Evolutionary conservation across 2,888 invertebrate genomes (phyloP).

Genomic region (Deladenus siricidicola): DNA sequence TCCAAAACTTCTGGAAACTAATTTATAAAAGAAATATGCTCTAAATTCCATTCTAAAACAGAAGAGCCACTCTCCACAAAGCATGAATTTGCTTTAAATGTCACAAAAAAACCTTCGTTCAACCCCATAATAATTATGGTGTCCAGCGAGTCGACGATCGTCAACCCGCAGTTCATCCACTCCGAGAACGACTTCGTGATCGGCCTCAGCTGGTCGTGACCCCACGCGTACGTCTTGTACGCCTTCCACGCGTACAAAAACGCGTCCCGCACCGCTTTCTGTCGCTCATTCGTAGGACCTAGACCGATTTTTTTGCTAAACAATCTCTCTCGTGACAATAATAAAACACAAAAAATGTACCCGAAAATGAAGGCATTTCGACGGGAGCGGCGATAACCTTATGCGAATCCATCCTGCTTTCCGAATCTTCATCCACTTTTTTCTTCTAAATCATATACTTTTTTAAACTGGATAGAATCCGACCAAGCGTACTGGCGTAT

Average conservation of each 20-base stretch:
- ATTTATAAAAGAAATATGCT: no score
- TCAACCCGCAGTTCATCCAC: conserved; percentile 94
- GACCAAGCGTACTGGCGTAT: no score
- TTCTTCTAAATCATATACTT: no score
- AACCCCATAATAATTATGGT: conserved; percentile 93
- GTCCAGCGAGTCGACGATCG: conserved; percentile 86
- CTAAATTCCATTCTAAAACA: neutral
- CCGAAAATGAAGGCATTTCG: no score
- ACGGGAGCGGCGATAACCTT: no score
- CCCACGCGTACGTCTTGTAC: conserved; percentile 90
- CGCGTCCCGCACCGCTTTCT: conserved; percentile 75
- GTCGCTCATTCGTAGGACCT: conserved; percentile 72
- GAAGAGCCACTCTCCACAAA: neutral
- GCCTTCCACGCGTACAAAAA: conserved; percentile 77
- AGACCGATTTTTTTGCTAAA: neutral
- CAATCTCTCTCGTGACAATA: conserved; percentile 11
- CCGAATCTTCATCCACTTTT: no score
- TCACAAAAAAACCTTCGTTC: conserved; percentile 63
- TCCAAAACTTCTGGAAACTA: no score
- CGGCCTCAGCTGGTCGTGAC: conserved; percentile 83
- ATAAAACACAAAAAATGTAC: no score
- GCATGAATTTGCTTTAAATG: neutral
- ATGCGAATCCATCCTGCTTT: no score
- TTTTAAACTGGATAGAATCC: no score
- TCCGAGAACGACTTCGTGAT: conserved; percentile 74